Conservation (phyloP, 1,140 invertebrate genomes). For the Diorhabda sublineata region DNA sequence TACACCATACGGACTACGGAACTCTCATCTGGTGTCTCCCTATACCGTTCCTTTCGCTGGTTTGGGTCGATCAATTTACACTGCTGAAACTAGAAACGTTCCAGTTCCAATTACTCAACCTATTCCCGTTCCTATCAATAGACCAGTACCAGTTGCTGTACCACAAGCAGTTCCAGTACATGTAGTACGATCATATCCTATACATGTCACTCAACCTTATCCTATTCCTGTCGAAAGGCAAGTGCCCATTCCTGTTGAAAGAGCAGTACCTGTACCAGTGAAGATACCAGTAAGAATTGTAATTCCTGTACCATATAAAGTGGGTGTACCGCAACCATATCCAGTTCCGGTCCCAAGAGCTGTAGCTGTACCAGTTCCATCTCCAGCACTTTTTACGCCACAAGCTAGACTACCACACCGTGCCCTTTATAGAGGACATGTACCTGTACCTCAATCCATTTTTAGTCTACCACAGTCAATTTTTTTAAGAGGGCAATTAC, state of each 20-base stretch:
- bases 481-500: too few relatives aligned
- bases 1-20: not conserved
- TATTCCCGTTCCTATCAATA: slow-evolving; percentile 32
- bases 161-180: slow-evolving; percentile 38
- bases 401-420: slow-evolving; percentile 13
- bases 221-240: slow-evolving; percentile 50
- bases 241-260: slow-evolving; percentile 41
- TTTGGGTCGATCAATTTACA: not conserved
- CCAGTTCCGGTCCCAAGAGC: slow-evolving; percentile 27
- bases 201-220: slow-evolving; percentile 51
- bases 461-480: too few relatives aligned
- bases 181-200: slow-evolving; percentile 44
- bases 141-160: slow-evolving; percentile 35
- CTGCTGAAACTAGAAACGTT: slow-evolving; percentile 33
- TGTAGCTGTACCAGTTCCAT: slow-evolving; percentile 23
- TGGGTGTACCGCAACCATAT: slow-evolving; percentile 31
- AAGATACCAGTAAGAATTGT: slow-evolving; percentile 33
- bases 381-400: slow-evolving; percentile 27
- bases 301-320: slow-evolving; percentile 32
- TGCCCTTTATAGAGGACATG: not conserved
- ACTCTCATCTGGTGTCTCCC: not conserved
- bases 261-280: slow-evolving; percentile 33
- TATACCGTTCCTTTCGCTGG: not conserved
- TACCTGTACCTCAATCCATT: not conserved
- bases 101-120: slow-evolving; percentile 35